Percentiles rank a stretch among this genome's conserved stretches.
phyloP scores from a whole-genome alignment of 2,797 vertebrate species.

The Peromyscus eremicus region DNA sequence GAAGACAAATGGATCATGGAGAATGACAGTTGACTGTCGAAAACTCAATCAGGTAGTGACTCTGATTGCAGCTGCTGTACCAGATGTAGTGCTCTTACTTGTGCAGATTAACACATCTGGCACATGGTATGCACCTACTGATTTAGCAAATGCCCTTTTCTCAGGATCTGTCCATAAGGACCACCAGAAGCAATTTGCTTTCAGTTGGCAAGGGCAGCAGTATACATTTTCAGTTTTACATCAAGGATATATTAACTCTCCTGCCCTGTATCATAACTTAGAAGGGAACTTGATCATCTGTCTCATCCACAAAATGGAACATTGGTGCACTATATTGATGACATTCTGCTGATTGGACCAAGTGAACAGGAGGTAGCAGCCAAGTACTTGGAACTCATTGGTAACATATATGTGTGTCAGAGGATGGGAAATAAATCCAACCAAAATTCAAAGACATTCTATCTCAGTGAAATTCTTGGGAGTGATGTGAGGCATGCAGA shows the following conservation, averaged over 20 bases:
- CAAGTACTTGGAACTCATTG: neutral
- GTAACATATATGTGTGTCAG: neutral
- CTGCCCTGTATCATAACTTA: neutral
- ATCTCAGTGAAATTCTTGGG: neutral
- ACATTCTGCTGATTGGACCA: neutral
- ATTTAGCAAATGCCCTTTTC: neutral
- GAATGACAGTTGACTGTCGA: neutral
- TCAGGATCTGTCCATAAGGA: neutral
- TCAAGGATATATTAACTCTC: neutral
- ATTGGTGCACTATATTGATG: neutral
- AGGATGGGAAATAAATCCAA: neutral
- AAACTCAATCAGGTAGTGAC: neutral
- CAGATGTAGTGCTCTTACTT: neutral
- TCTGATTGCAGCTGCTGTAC: neutral
- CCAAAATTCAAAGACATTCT: neutral
- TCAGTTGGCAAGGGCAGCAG: neutral
- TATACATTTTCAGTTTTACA: neutral
- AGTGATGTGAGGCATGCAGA: neutral
- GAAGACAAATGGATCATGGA: neutral
- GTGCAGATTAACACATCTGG: neutral
- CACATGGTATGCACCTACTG: neutral
- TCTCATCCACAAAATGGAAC: neutral
- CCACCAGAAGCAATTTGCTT: neutral
- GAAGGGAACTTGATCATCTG: neutral
- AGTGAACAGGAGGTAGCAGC: neutral